phyloP scores from a whole-genome alignment of 1,140 invertebrate species.

The Meloidogyne chitwoodi region DNA sequence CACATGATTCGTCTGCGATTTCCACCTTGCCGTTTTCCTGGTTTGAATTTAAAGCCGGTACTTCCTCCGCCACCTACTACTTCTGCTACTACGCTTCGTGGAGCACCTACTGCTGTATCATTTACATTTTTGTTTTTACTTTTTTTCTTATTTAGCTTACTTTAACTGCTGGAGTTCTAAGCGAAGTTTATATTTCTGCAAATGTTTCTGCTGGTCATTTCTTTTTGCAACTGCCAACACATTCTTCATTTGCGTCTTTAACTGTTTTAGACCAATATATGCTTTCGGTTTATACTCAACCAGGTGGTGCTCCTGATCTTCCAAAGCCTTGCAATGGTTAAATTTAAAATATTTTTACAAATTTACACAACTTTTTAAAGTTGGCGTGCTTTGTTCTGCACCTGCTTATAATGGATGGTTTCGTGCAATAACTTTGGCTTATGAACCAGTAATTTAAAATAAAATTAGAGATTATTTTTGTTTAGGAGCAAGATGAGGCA shows the following conservation, averaged over 20 bases:
- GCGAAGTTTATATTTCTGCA: constrained; percentile 80
- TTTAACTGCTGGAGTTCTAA: constrained; percentile 82
- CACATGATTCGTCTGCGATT: constrained; percentile 56
- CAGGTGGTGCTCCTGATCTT: constrained; percentile 62
- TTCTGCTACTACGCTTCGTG: constrained; percentile 3
- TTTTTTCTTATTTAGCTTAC: constrained; percentile 67
- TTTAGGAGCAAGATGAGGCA: constrained; percentile 61
- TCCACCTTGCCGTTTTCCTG: constrained; percentile 55
- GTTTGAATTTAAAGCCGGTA: constrained; percentile 57
- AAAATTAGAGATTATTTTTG: constrained; percentile 36
- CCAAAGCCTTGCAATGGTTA: constrained; percentile 43
- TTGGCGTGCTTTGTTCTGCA: constrained; percentile 80
- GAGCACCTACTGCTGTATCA: not conserved
- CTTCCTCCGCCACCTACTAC: constrained; percentile 36
- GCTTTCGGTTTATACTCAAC: constrained; percentile 63
- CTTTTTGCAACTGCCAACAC: constrained; percentile 86
- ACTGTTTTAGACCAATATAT: constrained; percentile 71
- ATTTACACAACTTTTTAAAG: constrained; percentile 61
- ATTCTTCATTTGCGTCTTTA: constrained; percentile 80
- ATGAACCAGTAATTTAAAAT: constrained; percentile 7
- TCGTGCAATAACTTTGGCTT: constrained; percentile 72
- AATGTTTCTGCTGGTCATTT: constrained; percentile 78
- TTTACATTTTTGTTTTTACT: constrained; percentile 8
- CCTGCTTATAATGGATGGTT: constrained; percentile 79
- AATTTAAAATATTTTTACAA: not conserved